Evolutionary conservation across 2,888 invertebrate genomes (phyloP), one percentile per base, ranked within the genome.

Genomic region (Scaeva pyrastri): DNA sequence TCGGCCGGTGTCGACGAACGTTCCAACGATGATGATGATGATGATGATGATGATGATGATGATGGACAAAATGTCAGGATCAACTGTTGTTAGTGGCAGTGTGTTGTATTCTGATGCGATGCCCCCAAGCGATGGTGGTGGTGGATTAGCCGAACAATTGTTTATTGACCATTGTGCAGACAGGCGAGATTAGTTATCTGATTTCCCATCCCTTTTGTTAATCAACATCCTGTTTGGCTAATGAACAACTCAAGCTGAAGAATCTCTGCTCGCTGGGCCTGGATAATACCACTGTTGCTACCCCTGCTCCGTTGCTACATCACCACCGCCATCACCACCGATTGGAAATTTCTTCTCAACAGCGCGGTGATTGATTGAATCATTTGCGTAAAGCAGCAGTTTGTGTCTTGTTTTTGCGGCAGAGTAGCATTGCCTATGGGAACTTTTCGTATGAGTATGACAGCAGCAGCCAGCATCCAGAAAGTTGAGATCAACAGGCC

Each of bases 101-200:
- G 31, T 48, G 31, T 31, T 31, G 19, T 39, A 16, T 39, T 14
- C 64, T n/a, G 31, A 31, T 31, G 31, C 31, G 31, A 31, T 31
- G 31, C 31, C 31, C 31, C 8, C 31, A 31, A 21, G 39, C 41
- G 52, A 50, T 81, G 56, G 62, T 81, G 85, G 62, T 73, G 56
- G 71, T 60, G 86, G 86, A 86, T 86, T 82, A 86, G 86, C 70
- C 70, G 41, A 78, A 82, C 86, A 78, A 86, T 77, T 86, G 86
- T 86, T 86, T 86, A 86, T 82, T 86, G 82, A 86, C 77, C 86
- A 78, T 43, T 66, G 74, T 86, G 86, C 82, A 77, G 82, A 78
- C 82, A 74, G 64, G 77, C 82, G 82, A 82, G 86, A 86, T 86
- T 86, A 86, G 86, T 78, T 86, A 86, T 86, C 86, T 86, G 86